These are phyloP conservation scores for Thalassoma bifasciatum DNA, from an alignment of 2,113 vertebrate genomes.

Conservation along the genomic window DNA sequence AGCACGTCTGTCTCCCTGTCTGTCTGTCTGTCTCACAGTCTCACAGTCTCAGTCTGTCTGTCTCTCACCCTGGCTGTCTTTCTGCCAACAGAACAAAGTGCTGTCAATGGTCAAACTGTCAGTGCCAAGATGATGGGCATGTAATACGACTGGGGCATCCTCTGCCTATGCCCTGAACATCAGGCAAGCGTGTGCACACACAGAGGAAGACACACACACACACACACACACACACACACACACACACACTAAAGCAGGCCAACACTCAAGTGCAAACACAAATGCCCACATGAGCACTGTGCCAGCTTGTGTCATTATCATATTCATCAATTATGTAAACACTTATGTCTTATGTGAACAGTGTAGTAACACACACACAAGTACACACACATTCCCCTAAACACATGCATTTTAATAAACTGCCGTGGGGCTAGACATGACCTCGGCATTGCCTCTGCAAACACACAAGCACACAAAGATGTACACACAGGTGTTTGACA, in stretches of 20 bases:
- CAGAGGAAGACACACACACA: too few species aligned
- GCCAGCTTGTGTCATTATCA: slow-evolving; percentile 86
- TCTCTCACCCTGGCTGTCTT: slow-evolving; percentile 54
- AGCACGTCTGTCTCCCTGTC: slow-evolving; percentile 63
- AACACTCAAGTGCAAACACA: slow-evolving; percentile 48
- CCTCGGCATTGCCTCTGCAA: slow-evolving; percentile 67
- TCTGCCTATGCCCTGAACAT: slow-evolving; percentile 36
- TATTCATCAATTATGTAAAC: slow-evolving; percentile 89
- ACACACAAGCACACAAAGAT: slow-evolving; percentile 8
- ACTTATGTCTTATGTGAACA: slow-evolving; percentile 83
- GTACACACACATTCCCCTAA: slow-evolving; percentile 61
- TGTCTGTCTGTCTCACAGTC: slow-evolving; percentile 61
- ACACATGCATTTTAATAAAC: slow-evolving; percentile 82
- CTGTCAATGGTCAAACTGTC: slow-evolving; percentile 75
- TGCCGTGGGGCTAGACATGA: slow-evolving; percentile 76
- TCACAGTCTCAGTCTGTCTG: slow-evolving; percentile 53
- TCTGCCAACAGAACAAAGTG: slow-evolving; percentile 64
- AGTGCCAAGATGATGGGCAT: slow-evolving; percentile 54
- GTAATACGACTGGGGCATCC: slow-evolving; percentile 34
- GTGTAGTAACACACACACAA: slow-evolving; percentile 49
- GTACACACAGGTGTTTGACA: slow-evolving; percentile 60
- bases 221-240: too few species aligned
- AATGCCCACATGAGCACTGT: slow-evolving; percentile 64
- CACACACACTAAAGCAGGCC: slow-evolving; percentile 7
- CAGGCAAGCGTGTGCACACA: neutral